Conservation (phyloP, 2,888 invertebrate genomes). For the Coelopa pilipes region DNA sequence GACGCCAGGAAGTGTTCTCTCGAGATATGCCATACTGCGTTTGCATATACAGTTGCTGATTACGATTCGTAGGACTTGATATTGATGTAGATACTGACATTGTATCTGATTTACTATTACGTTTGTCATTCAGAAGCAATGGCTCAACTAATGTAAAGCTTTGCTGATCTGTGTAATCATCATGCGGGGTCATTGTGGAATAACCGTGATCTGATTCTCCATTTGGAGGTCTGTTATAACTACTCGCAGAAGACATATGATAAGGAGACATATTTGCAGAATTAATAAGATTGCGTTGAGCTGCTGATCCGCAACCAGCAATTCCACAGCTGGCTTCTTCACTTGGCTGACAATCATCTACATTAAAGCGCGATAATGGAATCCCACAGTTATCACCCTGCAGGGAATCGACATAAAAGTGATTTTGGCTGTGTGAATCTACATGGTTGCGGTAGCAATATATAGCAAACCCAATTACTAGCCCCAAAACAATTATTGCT, state of each 20-base stretch:
- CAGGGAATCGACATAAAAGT: conserved; percentile 69
- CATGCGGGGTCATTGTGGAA: conserved; percentile 92
- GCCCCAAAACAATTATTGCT: conserved; percentile 82
- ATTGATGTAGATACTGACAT: conserved; percentile 70
- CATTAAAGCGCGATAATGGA: conserved; percentile 79
- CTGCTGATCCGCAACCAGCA: conserved; percentile 65
- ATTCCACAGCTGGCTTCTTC: conserved; percentile 66
- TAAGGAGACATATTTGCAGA: conserved; percentile 81
- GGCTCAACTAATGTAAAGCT: conserved; percentile 79
- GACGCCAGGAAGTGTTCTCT: conserved; percentile 36
- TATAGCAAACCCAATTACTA: conserved; percentile 83
- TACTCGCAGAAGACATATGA: conserved; percentile 76
- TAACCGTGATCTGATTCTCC: conserved; percentile 90
- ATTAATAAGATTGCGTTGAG: conserved; percentile 73
- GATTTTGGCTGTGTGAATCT: conserved; percentile 63
- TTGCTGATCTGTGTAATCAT: conserved; percentile 87
- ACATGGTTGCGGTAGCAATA: conserved; percentile 83
- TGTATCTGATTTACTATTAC: conserved; percentile 71
- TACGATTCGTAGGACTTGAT: conserved; percentile 65
- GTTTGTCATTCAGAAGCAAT: conserved; percentile 69
- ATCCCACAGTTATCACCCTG: conserved; percentile 71
- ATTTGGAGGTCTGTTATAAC: conserved; percentile 77
- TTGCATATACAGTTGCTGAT: conserved; percentile 40
- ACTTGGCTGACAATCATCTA: conserved; percentile 73
- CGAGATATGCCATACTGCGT: conserved; percentile 58